A percentile compares a stretch with the other conserved stretches of the same genome.
phyloP scores from a whole-genome alignment of 2,797 vertebrate species.

The Hydrolagus colliei region DNA sequence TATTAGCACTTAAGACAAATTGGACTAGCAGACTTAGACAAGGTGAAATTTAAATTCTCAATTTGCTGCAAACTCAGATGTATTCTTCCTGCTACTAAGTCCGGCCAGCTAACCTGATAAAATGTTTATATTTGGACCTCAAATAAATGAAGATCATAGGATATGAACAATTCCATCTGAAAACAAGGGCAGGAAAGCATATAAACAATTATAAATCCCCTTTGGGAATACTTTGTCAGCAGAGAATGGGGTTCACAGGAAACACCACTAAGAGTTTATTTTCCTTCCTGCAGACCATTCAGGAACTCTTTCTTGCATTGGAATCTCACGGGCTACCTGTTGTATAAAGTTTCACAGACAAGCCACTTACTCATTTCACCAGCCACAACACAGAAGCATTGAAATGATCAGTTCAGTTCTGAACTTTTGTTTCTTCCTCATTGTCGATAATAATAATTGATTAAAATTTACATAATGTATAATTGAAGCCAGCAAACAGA shows the following conservation, averaged over 20 bases:
- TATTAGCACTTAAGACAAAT: no score
- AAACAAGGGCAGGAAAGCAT: constrained; percentile 41
- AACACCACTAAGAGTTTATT: constrained; percentile 59
- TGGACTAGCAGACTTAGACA: no score
- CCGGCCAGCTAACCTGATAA: neutral
- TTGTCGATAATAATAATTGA: no score
- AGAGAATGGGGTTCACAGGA: constrained; percentile 59
- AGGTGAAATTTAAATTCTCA: no score
- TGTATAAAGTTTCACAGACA: constrained; percentile 6
- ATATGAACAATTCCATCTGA: constrained; percentile 19
- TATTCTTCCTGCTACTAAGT: neutral
- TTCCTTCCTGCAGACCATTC: constrained; percentile 50
- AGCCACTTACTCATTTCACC: neutral
- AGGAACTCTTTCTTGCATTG: neutral
- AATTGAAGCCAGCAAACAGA: neutral
- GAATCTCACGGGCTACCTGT: constrained; percentile 22
- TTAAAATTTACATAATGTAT: neutral
- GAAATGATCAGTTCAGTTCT: neutral
- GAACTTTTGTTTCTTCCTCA: neutral
- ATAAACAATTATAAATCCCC: constrained; percentile 48
- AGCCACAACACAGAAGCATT: no score
- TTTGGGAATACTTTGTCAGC: constrained; percentile 55
- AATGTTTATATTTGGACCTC: constrained; percentile 23
- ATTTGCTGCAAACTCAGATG: no score
- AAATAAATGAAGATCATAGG: constrained; percentile 27